A percentile compares a stretch with the other conserved stretches of the same genome.
Evolutionary conservation across 2,113 vertebrate genomes (phyloP).

Genomic region (Lasiurus cinereus): DNA sequence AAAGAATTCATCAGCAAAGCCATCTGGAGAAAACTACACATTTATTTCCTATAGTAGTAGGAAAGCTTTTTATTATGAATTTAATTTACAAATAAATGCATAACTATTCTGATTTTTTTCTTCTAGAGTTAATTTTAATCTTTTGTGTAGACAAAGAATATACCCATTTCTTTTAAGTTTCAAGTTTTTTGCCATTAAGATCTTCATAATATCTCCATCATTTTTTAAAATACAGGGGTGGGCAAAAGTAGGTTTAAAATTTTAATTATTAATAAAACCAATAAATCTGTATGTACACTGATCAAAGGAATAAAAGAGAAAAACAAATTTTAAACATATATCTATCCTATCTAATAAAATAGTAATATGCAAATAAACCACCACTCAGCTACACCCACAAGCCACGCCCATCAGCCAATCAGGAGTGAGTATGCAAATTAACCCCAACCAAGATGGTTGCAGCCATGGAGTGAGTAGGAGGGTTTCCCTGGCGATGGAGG

Average conservation of each 20-base stretch:
- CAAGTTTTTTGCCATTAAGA: neutral
- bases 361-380: too few relatives aligned
- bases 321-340: too few relatives aligned
- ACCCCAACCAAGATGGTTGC: too few relatives aligned
- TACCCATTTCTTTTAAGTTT: neutral
- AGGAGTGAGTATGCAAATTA: too few relatives aligned
- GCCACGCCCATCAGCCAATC: too few relatives aligned
- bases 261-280: neutral
- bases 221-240: neutral
- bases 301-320: neutral
- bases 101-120: neutral
- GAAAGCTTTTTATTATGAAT: neutral
- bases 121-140: neutral
- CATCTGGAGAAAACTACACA: neutral
- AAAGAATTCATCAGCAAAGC: neutral
- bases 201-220: neutral
- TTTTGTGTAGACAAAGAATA: neutral
- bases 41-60: neutral
- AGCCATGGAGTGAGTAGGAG: too few relatives aligned
- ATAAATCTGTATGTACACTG: neutral
- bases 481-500: too few relatives aligned
- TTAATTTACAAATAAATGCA: neutral
- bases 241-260: neutral
- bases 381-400: too few relatives aligned
- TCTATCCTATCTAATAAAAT: too few relatives aligned